Evolutionary conservation across 2,888 invertebrate genomes (phyloP).

Genomic region (Apamea anceps): DNA sequence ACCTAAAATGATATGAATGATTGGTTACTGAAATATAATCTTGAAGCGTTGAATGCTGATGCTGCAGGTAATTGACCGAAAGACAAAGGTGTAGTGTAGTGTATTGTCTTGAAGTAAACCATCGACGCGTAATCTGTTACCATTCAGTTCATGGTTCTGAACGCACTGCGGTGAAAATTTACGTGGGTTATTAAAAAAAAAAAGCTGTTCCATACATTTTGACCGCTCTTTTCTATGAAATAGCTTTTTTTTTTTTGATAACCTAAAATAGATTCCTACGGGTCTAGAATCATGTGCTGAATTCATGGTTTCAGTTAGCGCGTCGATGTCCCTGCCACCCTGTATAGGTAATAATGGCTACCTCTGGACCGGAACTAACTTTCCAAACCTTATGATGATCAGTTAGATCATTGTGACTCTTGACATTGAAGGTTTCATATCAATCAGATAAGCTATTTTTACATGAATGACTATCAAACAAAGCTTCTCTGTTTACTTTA

Average conservation of each 20-base stretch:
- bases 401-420: conserved; percentile 15
- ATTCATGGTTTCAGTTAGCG: background rate
- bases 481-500: conserved; percentile 43
- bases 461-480: conserved; percentile 36
- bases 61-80: background rate
- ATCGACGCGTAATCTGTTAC: background rate
- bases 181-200: background rate
- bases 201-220: background rate
- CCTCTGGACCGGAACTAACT: background rate
- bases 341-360: too few species aligned
- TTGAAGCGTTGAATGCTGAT: background rate
- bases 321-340: background rate
- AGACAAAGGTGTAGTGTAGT: conserved; percentile 4
- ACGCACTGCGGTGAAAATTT: background rate
- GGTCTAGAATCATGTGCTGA: background rate
- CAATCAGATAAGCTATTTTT: conserved; percentile 56
- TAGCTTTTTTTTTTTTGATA: too few species aligned
- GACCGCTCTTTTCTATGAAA: background rate
- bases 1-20: conserved; percentile 6
- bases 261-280: background rate
- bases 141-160: background rate
- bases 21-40: conserved; percentile 8
- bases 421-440: conserved; percentile 55
- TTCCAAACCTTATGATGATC: background rate
- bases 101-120: background rate